Percentiles rank a stretch among this genome's conserved stretches.
Conservation (phyloP, 2,113 vertebrate species). For the Saguinus midas region DNA sequence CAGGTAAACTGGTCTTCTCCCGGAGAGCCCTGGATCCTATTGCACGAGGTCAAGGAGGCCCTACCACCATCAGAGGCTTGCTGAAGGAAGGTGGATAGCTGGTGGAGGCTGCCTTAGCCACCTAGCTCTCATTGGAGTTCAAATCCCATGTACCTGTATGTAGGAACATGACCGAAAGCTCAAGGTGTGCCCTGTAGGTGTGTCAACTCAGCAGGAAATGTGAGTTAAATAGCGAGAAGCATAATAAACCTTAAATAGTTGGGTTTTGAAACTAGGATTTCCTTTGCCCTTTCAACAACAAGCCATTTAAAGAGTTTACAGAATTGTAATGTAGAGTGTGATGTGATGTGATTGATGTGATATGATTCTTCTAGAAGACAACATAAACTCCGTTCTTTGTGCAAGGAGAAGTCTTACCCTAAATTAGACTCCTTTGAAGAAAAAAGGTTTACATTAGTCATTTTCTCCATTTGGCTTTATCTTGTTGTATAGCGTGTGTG, state of each 20-base stretch:
- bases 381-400: background rate
- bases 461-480: background rate
- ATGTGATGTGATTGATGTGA: no score
- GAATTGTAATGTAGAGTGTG: background rate
- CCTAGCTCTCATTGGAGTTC: background rate
- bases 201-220: background rate
- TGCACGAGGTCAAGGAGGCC: rapidly evolving
- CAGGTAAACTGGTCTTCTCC: background rate
- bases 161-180: background rate
- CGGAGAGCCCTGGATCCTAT: background rate
- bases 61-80: no score
- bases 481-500: rapidly evolving
- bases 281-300: background rate
- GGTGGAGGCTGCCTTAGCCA: background rate
- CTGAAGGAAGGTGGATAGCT: background rate
- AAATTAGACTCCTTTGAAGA: background rate
- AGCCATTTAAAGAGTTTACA: background rate
- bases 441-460: background rate
- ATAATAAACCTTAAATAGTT: background rate
- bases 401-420: background rate
- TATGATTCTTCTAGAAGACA: background rate
- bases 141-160: background rate
- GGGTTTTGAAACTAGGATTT: background rate
- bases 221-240: background rate
- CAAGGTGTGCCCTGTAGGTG: background rate